Evolutionary conservation across 2,888 invertebrate genomes (phyloP).

Genomic region (Atherix ibis): DNA sequence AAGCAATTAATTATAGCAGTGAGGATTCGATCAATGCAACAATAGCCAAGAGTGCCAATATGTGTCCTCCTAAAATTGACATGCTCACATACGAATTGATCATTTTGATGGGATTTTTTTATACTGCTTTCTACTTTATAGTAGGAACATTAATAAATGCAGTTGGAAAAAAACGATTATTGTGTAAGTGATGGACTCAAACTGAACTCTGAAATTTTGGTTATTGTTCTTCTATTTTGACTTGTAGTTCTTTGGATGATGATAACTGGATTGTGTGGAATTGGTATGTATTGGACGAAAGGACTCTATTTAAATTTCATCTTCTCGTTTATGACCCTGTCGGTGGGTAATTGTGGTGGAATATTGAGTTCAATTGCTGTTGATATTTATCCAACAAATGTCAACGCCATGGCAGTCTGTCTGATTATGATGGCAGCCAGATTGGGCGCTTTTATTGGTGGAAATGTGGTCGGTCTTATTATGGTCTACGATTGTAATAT

Average conservation of each 20-base stretch:
- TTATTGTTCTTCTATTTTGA: too few relatives aligned
- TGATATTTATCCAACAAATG: slow-evolving; percentile 42
- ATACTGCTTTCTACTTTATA: slow-evolving; percentile 45
- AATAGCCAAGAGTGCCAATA: slow-evolving; percentile 20
- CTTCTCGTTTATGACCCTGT: slow-evolving; percentile 39
- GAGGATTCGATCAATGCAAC: slow-evolving; percentile 33
- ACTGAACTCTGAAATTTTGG: too few relatives aligned
- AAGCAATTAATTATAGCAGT: slow-evolving; percentile 1
- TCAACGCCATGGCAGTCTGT: slow-evolving; percentile 31
- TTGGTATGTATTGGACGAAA: slow-evolving; percentile 41
- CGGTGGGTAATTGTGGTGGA: slow-evolving; percentile 41
- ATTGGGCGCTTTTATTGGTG: slow-evolving; percentile 25
- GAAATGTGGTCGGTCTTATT: slow-evolving; percentile 21
- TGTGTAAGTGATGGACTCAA: slow-evolving; percentile 21
- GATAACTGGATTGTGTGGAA: slow-evolving; percentile 39
- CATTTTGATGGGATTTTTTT: slow-evolving; percentile 47
- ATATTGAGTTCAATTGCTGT: slow-evolving; percentile 41
- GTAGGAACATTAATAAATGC: slow-evolving; percentile 44
- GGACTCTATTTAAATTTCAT: slow-evolving; percentile 42
- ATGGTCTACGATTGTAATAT: slow-evolving; percentile 19
- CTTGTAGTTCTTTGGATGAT: slow-evolving; percentile 26
- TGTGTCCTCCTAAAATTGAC: slow-evolving; percentile 41
- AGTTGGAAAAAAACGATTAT: slow-evolving; percentile 41
- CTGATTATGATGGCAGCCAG: slow-evolving; percentile 29
- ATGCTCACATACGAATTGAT: slow-evolving; percentile 46